Evolutionary conservation across 2,113 vertebrate genomes (phyloP).

Genomic region (Periophthalmodon schlosseri): DNA sequence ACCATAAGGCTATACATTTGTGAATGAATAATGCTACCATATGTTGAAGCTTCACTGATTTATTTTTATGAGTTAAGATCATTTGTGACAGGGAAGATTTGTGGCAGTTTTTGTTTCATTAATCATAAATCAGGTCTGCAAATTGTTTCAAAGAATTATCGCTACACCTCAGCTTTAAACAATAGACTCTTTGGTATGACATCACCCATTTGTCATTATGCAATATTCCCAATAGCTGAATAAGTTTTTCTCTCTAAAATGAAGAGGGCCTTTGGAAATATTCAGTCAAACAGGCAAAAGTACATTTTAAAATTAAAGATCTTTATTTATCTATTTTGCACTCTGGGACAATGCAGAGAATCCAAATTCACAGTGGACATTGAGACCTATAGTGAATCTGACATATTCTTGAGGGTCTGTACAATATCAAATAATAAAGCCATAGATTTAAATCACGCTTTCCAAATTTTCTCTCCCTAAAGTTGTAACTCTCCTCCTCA

Average conservation of each 20-base stretch:
- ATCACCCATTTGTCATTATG: neutral
- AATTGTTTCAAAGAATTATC: neutral
- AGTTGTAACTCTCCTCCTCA: constrained; percentile 9
- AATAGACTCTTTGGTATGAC: neutral
- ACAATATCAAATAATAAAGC: neutral
- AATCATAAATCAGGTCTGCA: neutral
- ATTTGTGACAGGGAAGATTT: no score
- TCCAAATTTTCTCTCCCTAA: constrained; percentile 9
- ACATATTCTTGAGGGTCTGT: neutral
- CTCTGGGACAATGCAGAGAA: neutral
- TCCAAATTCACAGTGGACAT: neutral
- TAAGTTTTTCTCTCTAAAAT: neutral
- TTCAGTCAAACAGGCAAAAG: neutral
- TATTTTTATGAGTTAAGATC: no score
- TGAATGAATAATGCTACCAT: no score
- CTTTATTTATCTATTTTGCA: neutral
- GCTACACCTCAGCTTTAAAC: neutral
- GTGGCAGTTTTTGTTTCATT: neutral
- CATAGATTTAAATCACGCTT: constrained; percentile 1
- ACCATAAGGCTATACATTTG: no score
- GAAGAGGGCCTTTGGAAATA: neutral
- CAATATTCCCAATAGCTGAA: neutral
- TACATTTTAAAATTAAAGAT: neutral
- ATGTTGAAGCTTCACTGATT: no score
- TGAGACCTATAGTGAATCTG: neutral